Conservation (phyloP, 2,888 invertebrate genomes). For the Erynnis tages region DNA sequence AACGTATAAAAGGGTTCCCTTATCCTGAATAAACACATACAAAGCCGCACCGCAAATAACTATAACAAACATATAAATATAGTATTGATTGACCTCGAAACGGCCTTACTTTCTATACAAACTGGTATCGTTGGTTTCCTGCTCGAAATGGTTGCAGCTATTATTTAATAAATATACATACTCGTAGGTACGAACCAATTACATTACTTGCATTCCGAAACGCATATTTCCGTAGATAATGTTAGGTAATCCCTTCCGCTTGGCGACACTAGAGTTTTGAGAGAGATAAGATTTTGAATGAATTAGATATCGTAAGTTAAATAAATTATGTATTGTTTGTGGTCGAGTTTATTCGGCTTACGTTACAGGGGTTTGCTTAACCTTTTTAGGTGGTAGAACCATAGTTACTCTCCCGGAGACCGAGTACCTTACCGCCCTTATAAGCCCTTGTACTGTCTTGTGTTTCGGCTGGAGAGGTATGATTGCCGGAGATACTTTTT, state of each 20-base stretch:
- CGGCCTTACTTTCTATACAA: constrained; percentile 50
- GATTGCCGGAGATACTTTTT: too few species aligned
- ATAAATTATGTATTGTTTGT: too few species aligned
- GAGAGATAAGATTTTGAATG: too few species aligned
- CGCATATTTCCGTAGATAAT: neutral
- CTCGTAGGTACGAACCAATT: constrained; percentile 10
- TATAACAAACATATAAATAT: constrained; percentile 13
- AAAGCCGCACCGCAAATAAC: constrained; percentile 26
- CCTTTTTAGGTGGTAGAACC: too few species aligned
- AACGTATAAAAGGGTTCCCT: neutral
- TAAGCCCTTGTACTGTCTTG: too few species aligned
- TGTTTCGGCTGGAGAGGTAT: too few species aligned
- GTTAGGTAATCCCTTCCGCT: neutral
- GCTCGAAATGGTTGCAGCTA: constrained; percentile 28
- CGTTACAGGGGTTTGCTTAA: too few species aligned
- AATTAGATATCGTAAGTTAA: too few species aligned
- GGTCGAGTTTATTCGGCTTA: too few species aligned
- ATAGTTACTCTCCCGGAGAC: too few species aligned
- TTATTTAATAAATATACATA: constrained; percentile 24
- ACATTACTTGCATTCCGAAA: constrained; percentile 6
- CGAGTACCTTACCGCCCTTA: too few species aligned
- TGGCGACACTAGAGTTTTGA: too few species aligned
- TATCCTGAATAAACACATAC: constrained; percentile 7
- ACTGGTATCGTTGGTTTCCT: constrained; percentile 44
- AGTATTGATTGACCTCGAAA: constrained; percentile 42